A percentile compares a stretch with the other conserved stretches of the same genome.
Evolutionary conservation across 1,140 invertebrate genomes (phyloP).

Genomic region (Drosophila pseudoananassae): DNA sequence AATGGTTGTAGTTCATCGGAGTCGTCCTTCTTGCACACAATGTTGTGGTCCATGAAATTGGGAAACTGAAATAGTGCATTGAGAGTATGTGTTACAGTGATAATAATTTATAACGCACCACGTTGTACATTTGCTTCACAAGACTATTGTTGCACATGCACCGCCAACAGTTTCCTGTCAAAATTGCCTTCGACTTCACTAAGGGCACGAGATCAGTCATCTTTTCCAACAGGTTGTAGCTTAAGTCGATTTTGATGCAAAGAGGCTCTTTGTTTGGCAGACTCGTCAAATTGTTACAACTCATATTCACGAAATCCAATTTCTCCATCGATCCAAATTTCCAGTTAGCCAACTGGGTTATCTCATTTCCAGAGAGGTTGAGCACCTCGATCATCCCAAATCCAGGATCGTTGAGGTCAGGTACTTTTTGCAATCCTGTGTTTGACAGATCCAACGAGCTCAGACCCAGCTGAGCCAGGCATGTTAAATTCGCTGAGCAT

Average conservation of each 20-base stretch:
- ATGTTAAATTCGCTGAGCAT: not conserved
- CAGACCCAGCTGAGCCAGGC: not conserved
- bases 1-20: not conserved
- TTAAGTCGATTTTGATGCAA: not conserved
- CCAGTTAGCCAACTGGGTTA: not conserved
- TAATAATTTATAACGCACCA: not conserved
- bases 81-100: not conserved
- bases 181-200: not conserved
- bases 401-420: not conserved
- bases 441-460: constrained; percentile 2
- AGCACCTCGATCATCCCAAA: not conserved
- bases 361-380: constrained; percentile 25
- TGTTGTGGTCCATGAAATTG: not conserved
- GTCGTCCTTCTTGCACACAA: not conserved
- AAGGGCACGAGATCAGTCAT: constrained; percentile 10
- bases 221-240: constrained; percentile 19
- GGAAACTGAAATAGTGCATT: not conserved
- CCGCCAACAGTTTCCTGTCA: not conserved
- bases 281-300: constrained; percentile 5
- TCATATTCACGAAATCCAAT: not conserved
- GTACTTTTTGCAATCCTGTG: constrained; percentile 1
- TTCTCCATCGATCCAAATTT: not conserved
- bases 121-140: not conserved
- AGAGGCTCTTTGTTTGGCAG: not conserved
- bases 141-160: not conserved